phyloP scores from a whole-genome alignment of 2,888 invertebrate species.

The Idaea dimidiata region DNA sequence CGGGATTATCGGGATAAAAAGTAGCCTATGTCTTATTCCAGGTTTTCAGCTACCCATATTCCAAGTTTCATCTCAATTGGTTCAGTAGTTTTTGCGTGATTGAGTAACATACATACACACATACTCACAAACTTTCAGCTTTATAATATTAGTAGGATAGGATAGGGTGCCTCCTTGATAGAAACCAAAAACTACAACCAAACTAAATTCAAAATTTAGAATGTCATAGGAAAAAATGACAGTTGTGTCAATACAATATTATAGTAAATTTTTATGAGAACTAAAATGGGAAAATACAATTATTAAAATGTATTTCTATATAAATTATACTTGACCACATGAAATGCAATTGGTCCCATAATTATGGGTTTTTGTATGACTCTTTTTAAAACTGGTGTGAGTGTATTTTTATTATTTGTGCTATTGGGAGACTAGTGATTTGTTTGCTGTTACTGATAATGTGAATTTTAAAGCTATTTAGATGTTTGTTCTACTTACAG shows the following conservation, averaged over 20 bases:
- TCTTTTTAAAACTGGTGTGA: not conserved
- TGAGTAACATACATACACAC: no score
- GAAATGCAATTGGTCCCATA: not conserved
- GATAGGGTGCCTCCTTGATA: not conserved
- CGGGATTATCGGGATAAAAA: no score
- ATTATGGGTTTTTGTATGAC: not conserved
- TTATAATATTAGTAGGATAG: no score
- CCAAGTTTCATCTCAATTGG: no score
- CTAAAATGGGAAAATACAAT: not conserved
- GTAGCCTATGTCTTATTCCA: no score
- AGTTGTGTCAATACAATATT: not conserved
- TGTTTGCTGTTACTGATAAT: not conserved
- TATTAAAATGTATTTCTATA: not conserved
- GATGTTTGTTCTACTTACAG: constrained; percentile 67
- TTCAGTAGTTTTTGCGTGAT: no score
- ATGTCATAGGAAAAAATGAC: not conserved
- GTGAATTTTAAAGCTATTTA: not conserved
- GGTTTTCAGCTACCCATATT: no score
- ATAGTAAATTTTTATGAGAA: not conserved
- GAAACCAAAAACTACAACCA: not conserved
- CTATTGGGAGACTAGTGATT: not conserved
- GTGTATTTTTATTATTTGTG: not conserved
- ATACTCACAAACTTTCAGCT: no score
- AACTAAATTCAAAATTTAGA: not conserved
- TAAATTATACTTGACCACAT: not conserved